Evolutionary conservation across 2,888 invertebrate species (phyloP).

Genomic region (Smittia aterrima): DNA sequence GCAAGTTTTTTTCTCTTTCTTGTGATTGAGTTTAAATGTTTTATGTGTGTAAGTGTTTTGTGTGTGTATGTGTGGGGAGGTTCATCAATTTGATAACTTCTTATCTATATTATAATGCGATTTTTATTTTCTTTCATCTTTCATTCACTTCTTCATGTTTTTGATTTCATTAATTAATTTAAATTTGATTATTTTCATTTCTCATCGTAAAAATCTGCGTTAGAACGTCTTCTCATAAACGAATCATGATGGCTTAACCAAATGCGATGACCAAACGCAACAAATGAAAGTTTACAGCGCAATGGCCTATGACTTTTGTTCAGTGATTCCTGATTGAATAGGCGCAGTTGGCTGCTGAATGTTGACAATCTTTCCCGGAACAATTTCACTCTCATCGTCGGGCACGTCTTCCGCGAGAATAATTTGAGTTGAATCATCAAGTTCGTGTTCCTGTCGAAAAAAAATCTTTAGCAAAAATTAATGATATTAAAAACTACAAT

Average conservation of each 20-base stretch:
- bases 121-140: not conserved
- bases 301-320: conserved; percentile 33
- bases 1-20: no score
- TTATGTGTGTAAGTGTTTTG: not conserved
- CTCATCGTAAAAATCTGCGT: conserved; percentile 4
- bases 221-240: not conserved
- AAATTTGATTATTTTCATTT: conserved; percentile 33
- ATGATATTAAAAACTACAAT: not conserved
- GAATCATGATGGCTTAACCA: not conserved
- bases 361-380: conserved; percentile 21
- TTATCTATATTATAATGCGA: conserved; percentile 26
- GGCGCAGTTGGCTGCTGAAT: not conserved
- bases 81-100: conserved; percentile 11
- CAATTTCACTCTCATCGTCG: not conserved
- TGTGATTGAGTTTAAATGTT: not conserved
- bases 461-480: not conserved
- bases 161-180: conserved; percentile 17
- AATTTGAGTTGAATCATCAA: not conserved
- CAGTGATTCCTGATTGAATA: conserved; percentile 27
- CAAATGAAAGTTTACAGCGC: not conserved
- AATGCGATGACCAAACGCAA: conserved; percentile 20
- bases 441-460: conserved; percentile 13
- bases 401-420: not conserved
- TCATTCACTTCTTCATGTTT: not conserved
- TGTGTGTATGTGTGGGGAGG: not conserved